Percentiles rank a stretch among this genome's conserved stretches.
Conservation (phyloP, 2,797 vertebrate species). For the Oreochromis grahami region DNA sequence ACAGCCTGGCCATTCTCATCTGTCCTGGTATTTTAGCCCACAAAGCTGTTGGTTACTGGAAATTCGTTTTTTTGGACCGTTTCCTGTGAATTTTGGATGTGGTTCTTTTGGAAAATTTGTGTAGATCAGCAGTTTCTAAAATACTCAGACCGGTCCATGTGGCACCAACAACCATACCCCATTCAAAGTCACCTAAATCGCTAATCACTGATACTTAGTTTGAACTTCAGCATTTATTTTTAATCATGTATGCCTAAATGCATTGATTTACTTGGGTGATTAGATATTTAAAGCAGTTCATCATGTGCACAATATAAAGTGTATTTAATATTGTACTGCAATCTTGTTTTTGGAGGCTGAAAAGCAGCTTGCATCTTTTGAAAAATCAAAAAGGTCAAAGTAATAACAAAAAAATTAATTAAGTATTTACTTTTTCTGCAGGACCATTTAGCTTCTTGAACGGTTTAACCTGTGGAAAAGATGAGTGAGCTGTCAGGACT, state of each 20-base stretch:
- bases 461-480: constrained; percentile 23
- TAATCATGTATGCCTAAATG: not conserved
- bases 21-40: not conserved
- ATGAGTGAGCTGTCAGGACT: constrained; percentile 4
- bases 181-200: not conserved
- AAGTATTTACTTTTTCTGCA: not conserved
- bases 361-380: not conserved
- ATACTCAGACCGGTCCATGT: not conserved
- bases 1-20: not conserved
- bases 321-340: not conserved
- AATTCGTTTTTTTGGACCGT: not conserved
- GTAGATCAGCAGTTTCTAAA: not conserved
- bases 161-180: not conserved
- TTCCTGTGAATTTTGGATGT: not conserved
- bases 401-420: not conserved
- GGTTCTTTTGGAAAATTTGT: not conserved
- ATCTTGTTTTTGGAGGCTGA: not conserved
- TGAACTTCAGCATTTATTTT: not conserved
- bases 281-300: not conserved
- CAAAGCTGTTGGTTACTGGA: not conserved
- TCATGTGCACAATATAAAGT: not conserved
- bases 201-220: not conserved
- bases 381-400: not conserved
- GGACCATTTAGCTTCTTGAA: constrained; percentile 3
- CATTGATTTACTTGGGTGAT: not conserved